Evolutionary conservation across 2,888 invertebrate species (phyloP), one percentile per base, ranked within the genome.

Genomic region (Megaustenia siamemsis): DNA sequence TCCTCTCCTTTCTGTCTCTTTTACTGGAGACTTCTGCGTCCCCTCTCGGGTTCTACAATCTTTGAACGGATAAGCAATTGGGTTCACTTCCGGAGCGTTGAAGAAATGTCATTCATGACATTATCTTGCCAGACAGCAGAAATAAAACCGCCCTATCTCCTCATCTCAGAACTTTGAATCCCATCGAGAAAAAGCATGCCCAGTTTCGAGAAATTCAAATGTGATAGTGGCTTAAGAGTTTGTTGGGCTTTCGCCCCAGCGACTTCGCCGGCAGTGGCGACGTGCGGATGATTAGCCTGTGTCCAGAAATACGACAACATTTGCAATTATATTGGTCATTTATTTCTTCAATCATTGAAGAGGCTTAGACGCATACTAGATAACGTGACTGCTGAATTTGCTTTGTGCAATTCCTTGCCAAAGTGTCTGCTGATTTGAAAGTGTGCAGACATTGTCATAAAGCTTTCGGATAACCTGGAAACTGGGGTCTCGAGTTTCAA

Each of bases 301-400:
- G 77, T 73, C 73, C 60, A 10, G 45, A 32, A 35, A 40, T 56
- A 60, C 69, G 78, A 32, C 76, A 43, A 56, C 60, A 88, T 88
- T 88, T 88, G 87, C 88, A 88, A 88, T 88, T 88, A 87, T 87
- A 88, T 88, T 88, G 86, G 86, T 73, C 82, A 66, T 84, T 75
- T 86, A 86, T 82, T 86, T 82, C 86, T 77, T 68, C 56, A 71
- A 84, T 86, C 78, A 86, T 88, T 86, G 81, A 75, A 82, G 84
- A 80, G 32, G 49, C 49, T 53, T 10, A 18, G 12, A 53, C 40
- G 71, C 71, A 71, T 81, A 53, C 56, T 45, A 53, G 35, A 53
- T n/a, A 45, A 38, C 15, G 21, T 8, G 60, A 53, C 40, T 28
- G 35, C 43, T n/a, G n/a, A 78, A 66, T 80, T 49, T 49, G 68